Percentiles rank a stretch among this genome's conserved stretches.
Conservation (phyloP, 1,140 invertebrate species). For the Dinoponera quadriceps region DNA sequence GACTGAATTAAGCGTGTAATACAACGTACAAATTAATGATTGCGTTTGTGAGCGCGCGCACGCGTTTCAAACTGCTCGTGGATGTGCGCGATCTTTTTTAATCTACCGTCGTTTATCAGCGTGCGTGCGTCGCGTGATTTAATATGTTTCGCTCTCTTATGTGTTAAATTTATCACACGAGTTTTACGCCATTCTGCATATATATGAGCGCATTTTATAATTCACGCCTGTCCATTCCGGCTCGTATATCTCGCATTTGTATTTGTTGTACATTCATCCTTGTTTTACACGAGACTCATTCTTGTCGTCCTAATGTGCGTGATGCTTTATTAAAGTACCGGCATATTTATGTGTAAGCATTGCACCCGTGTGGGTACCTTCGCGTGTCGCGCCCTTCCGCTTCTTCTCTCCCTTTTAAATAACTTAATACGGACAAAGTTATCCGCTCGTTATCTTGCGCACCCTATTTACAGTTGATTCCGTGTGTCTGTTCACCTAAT, state of each 20-base stretch:
- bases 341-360: not conserved
- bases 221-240: not conserved
- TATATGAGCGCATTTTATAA: not conserved
- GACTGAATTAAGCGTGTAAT: conserved; percentile 22
- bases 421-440: not conserved
- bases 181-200: not conserved
- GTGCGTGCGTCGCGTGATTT: not conserved
- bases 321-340: not conserved
- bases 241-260: not conserved
- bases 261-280: not conserved
- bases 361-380: not conserved
- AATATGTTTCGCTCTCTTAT: not conserved
- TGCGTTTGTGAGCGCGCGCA: not conserved
- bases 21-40: not conserved
- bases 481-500: not conserved
- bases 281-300: not conserved
- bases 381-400: not conserved
- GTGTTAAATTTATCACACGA: not conserved
- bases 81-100: conserved; percentile 10
- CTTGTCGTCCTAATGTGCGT: no score
- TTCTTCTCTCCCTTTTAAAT: not conserved
- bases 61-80: not conserved
- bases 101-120: not conserved
- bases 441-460: not conserved
- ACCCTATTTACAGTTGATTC: not conserved